phyloP scores from a whole-genome alignment of 2,797 vertebrate genomes.

The Epinephelus coioides region DNA sequence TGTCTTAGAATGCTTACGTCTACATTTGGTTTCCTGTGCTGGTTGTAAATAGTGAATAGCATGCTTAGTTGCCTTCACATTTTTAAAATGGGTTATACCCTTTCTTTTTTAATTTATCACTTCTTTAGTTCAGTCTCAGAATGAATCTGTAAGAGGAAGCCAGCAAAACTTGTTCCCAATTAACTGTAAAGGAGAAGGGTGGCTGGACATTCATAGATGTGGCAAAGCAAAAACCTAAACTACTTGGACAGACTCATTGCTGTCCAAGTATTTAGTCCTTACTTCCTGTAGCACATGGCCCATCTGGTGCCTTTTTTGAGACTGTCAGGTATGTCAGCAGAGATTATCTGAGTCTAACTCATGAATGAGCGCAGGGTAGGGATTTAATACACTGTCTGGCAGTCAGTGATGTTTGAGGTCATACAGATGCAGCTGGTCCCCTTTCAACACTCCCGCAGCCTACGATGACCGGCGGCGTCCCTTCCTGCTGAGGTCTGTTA shows the following conservation, averaged over 20 bases:
- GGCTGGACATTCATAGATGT: neutral
- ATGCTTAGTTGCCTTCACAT: neutral
- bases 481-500: slow-evolving; percentile 59
- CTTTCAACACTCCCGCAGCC: slow-evolving; percentile 25
- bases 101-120: neutral
- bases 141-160: neutral
- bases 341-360: slow-evolving; percentile 43
- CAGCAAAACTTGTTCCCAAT: neutral
- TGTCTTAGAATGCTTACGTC: neutral
- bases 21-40: neutral
- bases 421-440: slow-evolving; percentile 42
- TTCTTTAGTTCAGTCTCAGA: neutral
- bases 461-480: neutral
- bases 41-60: neutral
- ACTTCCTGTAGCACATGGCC: slow-evolving; percentile 3
- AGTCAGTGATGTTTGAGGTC: slow-evolving; percentile 38
- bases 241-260: neutral
- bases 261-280: neutral
- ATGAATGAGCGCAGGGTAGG: slow-evolving; percentile 52
- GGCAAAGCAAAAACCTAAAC: neutral
- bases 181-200: neutral
- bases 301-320: neutral
- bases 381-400: slow-evolving; percentile 37
- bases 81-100: neutral
- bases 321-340: slow-evolving; percentile 32